Evolutionary conservation across 2,797 vertebrate genomes (phyloP), one percentile per base, ranked within the genome.

Genomic region (Channa striata): DNA sequence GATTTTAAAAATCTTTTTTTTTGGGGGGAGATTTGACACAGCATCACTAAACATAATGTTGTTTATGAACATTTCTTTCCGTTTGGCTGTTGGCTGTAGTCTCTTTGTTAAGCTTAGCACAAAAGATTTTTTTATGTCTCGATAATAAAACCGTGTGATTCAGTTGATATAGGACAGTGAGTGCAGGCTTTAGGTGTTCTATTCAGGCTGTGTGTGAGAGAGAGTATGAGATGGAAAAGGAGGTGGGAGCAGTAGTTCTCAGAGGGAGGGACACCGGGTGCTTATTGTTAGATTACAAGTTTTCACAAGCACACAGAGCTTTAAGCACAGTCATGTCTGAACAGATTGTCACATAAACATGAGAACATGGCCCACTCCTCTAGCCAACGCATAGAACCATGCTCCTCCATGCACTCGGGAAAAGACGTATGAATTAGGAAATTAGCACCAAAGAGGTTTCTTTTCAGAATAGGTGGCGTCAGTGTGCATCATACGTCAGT

Each of bases 281-380:
- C 8, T 23, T 51, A 50, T 43, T 36, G 36, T 43, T 19, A 34
- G 7, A 53, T 20, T 9, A 30, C 51, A 62, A 58, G 72, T 69
- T 64, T 33, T 46, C 40, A 51, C 59, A 63, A 14, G 64, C 44
- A 7, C 49, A 19, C 23, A 7, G n/a, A 3, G 14, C 17, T 50
- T 10, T 23, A 20, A 44, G 40, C 16, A 4, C 2, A 19, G 46
- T 56, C 39, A 36, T 19, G 42, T 59, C 66, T 59, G 59, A 52
- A 56, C 72, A 62, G 8, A 63, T 37, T 1, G 40, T 33, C 7
- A 57, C 20, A 11, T 25, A n/a, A n/a, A 52, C 19, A 68, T 8
- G 1, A 17, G 4, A 36, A 1, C 21, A 39, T 8, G 6, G 14
- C 2, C 42, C 25, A 25, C 20, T 17, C 17, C 9, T 56, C 5